Conservation (phyloP, 2,113 vertebrate genomes). For the Carassius carassius region DNA sequence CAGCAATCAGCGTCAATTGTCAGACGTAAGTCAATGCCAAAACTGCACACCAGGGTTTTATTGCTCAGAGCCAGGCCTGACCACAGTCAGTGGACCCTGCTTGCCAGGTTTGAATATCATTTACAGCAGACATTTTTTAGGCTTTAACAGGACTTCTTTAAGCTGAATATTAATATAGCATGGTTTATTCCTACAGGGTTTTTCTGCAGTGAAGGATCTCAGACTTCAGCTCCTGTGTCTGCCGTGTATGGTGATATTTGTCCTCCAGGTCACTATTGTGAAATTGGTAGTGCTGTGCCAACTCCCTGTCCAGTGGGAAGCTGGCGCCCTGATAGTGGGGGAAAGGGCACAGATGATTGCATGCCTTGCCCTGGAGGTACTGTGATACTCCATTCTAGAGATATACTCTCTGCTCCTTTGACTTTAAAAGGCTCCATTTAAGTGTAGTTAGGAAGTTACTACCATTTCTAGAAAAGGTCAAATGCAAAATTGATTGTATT, state of each 20-base stretch:
- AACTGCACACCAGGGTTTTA: slow-evolving; percentile 79
- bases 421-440: not conserved
- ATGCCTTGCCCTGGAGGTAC: slow-evolving; percentile 73
- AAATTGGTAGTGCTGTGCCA: slow-evolving; percentile 68
- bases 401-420: not conserved
- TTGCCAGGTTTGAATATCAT: slow-evolving; percentile 67
- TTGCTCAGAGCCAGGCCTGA: slow-evolving; percentile 75
- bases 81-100: slow-evolving; percentile 72
- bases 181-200: slow-evolving; percentile 64
- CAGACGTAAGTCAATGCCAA: slow-evolving; percentile 69
- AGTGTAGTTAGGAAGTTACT: not conserved
- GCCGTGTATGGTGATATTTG: slow-evolving; percentile 74
- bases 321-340: slow-evolving; percentile 64
- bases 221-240: slow-evolving; percentile 66
- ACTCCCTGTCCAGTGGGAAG: slow-evolving; percentile 73
- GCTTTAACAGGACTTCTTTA: not conserved
- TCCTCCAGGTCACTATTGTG: slow-evolving; percentile 84
- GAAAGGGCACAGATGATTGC: slow-evolving; percentile 70
- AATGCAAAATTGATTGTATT: slow-evolving; percentile 3
- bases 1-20: slow-evolving; percentile 68
- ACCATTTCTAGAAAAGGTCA: not conserved
- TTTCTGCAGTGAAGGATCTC: slow-evolving; percentile 75
- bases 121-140: not conserved
- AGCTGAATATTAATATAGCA: not conserved
- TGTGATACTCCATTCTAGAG: slow-evolving; percentile 19